Base-by-base conservation (phyloP, 2,888 invertebrate species). In the Drosophila demipolita region DNA sequence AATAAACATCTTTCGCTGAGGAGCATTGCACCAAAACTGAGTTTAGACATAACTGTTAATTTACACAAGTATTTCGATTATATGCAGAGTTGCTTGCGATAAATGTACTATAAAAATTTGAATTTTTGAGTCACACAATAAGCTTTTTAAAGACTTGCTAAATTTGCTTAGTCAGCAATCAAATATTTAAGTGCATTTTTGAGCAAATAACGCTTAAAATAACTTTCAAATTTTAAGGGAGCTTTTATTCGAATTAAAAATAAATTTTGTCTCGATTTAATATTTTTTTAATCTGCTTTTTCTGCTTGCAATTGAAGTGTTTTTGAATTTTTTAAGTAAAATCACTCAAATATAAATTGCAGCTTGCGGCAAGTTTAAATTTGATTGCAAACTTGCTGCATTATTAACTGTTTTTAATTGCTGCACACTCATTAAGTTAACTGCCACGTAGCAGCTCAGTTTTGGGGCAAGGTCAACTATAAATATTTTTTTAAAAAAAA, bases 391-490 rank as follows among this genome's bases (percentile, higher is more conserved):
- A 38, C 17, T 38, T 17, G 8, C 3, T 8, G 11, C 20, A 42
- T 12, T 45, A 1, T 3, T 7, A 45, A 12, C 3, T 12, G 20
- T 7, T 12, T 45, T 20, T 12, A 45, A 45, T 7, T 45, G 12
- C 45, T 1, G 12, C 12, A 45, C 12, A 7, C 1, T 20, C 12
- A 15, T 15, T 15, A 4, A 20, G 17, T 23, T 40, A 26, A 54
- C 36, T 23, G 42, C 36, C 8, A 15, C 36, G 40, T 15, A 0
- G 53, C 45, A 73, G 54, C 50, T 52, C 15, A 50, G 49, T 50
- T 40, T 45, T 35, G 6, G n/a, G 29, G 33, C 55, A 38, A 38
- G 45, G 60, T 65, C n/a, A 40, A n/a, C 40, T n/a, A n/a, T 40
- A n/a, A 40, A 40, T 11, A 29, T 29, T n/a, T n/a, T n/a, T n/a